Evolutionary conservation across 23 tunicate genomes (phyloP), one percentile per base, ranked within the genome.

Genomic region (Diplosoma virens): DNA sequence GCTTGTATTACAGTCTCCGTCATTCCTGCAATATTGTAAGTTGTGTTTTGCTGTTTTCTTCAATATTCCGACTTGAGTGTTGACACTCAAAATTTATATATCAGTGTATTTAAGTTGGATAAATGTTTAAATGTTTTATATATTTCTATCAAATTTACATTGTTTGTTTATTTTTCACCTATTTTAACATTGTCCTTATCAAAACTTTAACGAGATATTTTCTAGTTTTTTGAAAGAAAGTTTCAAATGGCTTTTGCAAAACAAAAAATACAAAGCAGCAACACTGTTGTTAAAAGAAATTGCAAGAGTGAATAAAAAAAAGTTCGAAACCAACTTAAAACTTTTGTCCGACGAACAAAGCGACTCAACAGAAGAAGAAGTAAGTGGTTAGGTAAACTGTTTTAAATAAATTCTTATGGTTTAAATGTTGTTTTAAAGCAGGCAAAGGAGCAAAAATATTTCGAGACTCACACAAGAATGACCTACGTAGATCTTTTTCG

Each of bases 161-260:
- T n/a, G n/a, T n/a, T n/a, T n/a, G n/a, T n/a, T n/a, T n/a, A n/a
- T n/a, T n/a, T n/a, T n/a, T n/a, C n/a, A n/a, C n/a, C n/a, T n/a
- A n/a, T n/a, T n/a, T n/a, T n/a, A n/a, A n/a, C n/a, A n/a, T n/a
- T n/a, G n/a, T n/a, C n/a, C n/a, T n/a, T n/a, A n/a, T 45, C 14
- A 11, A 45, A 45, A 16, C 11, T 45, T 45, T 11, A 45, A 9
- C 5, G 5, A 11, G 5, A 6, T 67, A 2, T 72, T 21, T 47
- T 22, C 17, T 17, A 72, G 78, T 11, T 72, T 22, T 11, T n/a
- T 48, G 2, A 47, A 72, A 18, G 78, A 72, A 50, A 47, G 61
- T 3, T 23, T 72, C 24, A 72, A 50, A 11, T 72, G 78, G 78
- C 33, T 72, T 23, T 1, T 72, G 7, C 78, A 72, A 48, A 72